A percentile compares a stretch with the other conserved stretches of the same genome.
phyloP scores from a whole-genome alignment of 2,888 invertebrate genomes.

The Drosophila affinis region DNA sequence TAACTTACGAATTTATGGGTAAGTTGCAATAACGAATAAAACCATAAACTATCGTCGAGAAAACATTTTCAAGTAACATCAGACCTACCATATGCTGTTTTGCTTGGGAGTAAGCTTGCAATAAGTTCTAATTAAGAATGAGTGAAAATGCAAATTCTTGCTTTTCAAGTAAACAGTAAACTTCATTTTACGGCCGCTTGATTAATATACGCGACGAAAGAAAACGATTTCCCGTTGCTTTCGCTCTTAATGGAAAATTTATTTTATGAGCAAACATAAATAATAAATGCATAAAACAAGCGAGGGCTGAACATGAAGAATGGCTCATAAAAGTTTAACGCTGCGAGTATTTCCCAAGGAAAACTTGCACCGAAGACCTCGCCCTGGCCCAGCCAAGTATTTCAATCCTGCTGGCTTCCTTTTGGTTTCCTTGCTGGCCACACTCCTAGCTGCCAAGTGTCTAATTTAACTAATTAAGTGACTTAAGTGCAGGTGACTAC shows the following conservation, averaged over 20 bases:
- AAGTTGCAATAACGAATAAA: slow-evolving; percentile 58
- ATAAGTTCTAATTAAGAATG: slow-evolving; percentile 46
- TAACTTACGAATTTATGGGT: slow-evolving; percentile 84
- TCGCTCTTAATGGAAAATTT: slow-evolving; percentile 65
- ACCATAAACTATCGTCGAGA: neutral
- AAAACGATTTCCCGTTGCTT: slow-evolving; percentile 31
- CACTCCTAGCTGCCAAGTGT: slow-evolving; percentile 51
- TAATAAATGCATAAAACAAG: slow-evolving; percentile 60
- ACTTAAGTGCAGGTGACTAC: slow-evolving; percentile 35
- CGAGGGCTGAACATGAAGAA: slow-evolving; percentile 52
- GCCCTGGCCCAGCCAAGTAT: slow-evolving; percentile 25
- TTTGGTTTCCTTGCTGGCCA: neutral
- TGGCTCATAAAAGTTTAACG: slow-evolving; percentile 59
- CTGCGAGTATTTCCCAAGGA: slow-evolving; percentile 28
- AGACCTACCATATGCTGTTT: slow-evolving; percentile 21
- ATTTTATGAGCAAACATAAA: slow-evolving; percentile 69
- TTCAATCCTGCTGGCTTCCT: slow-evolving; percentile 9
- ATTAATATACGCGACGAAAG: slow-evolving; percentile 59
- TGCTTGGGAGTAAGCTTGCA: slow-evolving; percentile 8
- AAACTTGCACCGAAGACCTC: slow-evolving; percentile 19
- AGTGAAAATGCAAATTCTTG: slow-evolving; percentile 59
- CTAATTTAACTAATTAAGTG: slow-evolving; percentile 67
- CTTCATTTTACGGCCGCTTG: slow-evolving; percentile 62
- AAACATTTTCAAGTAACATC: slow-evolving; percentile 23
- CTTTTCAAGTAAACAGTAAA: slow-evolving; percentile 53